Percentiles rank a stretch among this genome's conserved stretches.
Evolutionary conservation across 2,888 invertebrate species (phyloP).

Genomic region (Lypha dubia): DNA sequence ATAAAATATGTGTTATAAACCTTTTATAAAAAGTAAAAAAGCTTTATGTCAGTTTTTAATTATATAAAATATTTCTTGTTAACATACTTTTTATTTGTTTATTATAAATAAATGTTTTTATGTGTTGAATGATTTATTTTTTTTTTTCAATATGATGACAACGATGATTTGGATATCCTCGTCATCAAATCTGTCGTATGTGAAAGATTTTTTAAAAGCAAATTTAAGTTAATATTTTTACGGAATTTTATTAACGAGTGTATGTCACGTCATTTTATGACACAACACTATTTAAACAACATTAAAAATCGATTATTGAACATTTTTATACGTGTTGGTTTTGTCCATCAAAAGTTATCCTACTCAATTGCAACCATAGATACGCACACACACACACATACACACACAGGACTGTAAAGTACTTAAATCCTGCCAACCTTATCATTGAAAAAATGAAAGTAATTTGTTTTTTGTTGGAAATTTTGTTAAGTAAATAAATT

Average conservation of each 20-base stretch:
- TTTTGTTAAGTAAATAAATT: too few relatives aligned
- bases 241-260: background rate
- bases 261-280: slow-evolving; percentile 10
- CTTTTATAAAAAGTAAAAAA: too few relatives aligned
- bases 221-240: slow-evolving; percentile 23
- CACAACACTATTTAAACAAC: background rate
- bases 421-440: background rate
- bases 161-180: background rate
- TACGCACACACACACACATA: too few relatives aligned
- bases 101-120: background rate
- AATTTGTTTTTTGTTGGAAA: too few relatives aligned
- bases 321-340: background rate
- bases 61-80: too few relatives aligned
- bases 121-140: background rate
- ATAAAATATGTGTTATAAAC: too few relatives aligned
- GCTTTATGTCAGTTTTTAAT: too few relatives aligned
- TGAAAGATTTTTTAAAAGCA: background rate
- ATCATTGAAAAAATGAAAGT: too few relatives aligned
- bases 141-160: too few relatives aligned
- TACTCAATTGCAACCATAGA: too few relatives aligned
- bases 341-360: background rate
- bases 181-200: background rate
- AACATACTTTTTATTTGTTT: too few relatives aligned
- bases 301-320: background rate
- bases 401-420: background rate